phyloP scores from a whole-genome alignment of 2,113 vertebrate genomes.

The Corythornis cristatus region DNA sequence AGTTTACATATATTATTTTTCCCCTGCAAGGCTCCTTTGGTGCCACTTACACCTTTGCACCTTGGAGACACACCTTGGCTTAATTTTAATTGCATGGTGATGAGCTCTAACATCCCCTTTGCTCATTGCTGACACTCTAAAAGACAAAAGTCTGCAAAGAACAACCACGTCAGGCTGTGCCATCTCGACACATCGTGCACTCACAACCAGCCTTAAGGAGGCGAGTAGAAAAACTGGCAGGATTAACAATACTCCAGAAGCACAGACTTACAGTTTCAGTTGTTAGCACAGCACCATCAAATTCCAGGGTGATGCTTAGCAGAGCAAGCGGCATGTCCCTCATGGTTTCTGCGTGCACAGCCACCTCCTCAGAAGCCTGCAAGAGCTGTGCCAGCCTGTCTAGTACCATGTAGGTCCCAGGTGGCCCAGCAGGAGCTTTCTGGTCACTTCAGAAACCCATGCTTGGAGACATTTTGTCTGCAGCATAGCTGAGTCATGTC shows the following conservation, averaged over 20 bases:
- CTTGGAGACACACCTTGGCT: not conserved
- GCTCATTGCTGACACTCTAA: not conserved
- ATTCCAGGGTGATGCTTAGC: not conserved
- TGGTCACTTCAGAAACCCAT: not conserved
- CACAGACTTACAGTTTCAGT: not conserved
- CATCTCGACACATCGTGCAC: fast-evolving
- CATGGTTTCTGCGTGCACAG: fast-evolving
- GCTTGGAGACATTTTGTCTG: not conserved
- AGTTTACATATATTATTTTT: not conserved
- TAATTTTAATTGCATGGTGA: not conserved
- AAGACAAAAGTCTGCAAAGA: not conserved
- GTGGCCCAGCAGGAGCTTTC: fast-evolving
- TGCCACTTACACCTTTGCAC: not conserved
- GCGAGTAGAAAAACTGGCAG: not conserved
- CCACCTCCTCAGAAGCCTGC: not conserved
- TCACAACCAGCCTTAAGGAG: fast-evolving
- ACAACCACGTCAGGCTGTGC: not conserved
- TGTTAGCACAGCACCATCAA: not conserved
- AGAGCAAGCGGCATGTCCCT: not conserved
- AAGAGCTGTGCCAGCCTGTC: not conserved
- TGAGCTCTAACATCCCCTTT: not conserved
- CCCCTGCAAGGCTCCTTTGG: not conserved
- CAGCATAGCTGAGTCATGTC: not conserved
- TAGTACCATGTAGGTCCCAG: not conserved
- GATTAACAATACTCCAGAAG: not conserved